phyloP scores from a whole-genome alignment of 30 jellyfish, hydroid and myxozoan genomes.

The Hydra vulgaris region DNA sequence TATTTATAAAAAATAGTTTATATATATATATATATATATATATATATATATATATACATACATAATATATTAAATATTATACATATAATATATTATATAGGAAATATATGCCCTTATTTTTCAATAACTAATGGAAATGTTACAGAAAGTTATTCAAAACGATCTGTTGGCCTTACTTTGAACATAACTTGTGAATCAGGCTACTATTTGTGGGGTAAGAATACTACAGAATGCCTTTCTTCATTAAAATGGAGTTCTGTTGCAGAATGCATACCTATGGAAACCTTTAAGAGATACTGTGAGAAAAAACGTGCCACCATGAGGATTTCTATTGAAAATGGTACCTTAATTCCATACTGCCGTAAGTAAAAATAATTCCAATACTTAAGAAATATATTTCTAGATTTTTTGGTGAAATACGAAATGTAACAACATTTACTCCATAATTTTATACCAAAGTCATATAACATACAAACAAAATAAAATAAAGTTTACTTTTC shows the following conservation, averaged over 20 bases:
- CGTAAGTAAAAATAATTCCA: no score
- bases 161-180: background rate
- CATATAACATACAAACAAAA: no score
- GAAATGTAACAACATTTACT: no score
- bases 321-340: background rate
- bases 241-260: slow-evolving; percentile 7
- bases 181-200: slow-evolving; percentile 3
- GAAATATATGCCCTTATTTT: background rate
- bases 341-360: background rate
- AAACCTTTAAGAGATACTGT: background rate
- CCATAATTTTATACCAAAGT: no score
- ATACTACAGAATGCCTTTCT: background rate
- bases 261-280: background rate
- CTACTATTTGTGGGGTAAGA: slow-evolving; percentile 9
- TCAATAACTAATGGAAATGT: background rate
- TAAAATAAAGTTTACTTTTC: no score
- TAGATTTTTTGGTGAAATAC: no score
- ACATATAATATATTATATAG: background rate
- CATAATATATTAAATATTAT: no score
- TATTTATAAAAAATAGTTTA: no score
- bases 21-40: no score
- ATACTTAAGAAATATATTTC: no score
- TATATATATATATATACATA: no score
- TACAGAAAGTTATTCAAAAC: background rate
- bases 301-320: background rate